Evolutionary conservation across 2,888 invertebrate genomes (phyloP), one percentile per base, ranked within the genome.

Genomic region (Dryobota labecula): DNA sequence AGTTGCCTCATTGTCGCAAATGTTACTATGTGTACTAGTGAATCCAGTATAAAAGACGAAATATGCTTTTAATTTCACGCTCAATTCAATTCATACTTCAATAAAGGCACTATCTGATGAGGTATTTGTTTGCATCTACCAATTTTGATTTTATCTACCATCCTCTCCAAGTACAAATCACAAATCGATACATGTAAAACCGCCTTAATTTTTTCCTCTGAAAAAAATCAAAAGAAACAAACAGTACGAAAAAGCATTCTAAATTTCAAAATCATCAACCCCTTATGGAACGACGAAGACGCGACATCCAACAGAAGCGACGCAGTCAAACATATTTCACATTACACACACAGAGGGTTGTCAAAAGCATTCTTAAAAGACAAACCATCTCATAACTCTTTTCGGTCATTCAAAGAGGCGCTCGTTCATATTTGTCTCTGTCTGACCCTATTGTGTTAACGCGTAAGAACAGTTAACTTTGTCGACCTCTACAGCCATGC

Each of bases 371-470:
- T 80, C 65, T 80, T 80, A 67, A 73, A 58, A 70, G 64, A 78
- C 82, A 80, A 78, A 73, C 76, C 58, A 61, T 78, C 70, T 56
- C 79, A 70, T 78, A 65, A 68, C 74, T 80, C 74, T 74, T 73
- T 79, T 78, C 58, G 72, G 65, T 67, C 71, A 73, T 80, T 82
- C 78, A 73, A 79, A 84, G 77, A 75, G 70, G 65, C 47, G 73
- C 54, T 73, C 77, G 27, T 56, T 74, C 73, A 82, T 85, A 86
- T 88, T 84, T 81, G 80, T 87, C 84, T 83, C 81, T 84, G 87
- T 80, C 75, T 73, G 73, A 64, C 80, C 80, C 73, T 85, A 84
- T 86, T 87, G 85, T 85, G 75, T 79, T 70, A 68, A 58, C 75
- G 74, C 70, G 73, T 81, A 72, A 73, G 72, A 60, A 79, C 76